These are phyloP conservation scores for Bilobella aurantiaca DNA, from an alignment of 1,140 invertebrate genomes.

Conservation along the genomic window DNA sequence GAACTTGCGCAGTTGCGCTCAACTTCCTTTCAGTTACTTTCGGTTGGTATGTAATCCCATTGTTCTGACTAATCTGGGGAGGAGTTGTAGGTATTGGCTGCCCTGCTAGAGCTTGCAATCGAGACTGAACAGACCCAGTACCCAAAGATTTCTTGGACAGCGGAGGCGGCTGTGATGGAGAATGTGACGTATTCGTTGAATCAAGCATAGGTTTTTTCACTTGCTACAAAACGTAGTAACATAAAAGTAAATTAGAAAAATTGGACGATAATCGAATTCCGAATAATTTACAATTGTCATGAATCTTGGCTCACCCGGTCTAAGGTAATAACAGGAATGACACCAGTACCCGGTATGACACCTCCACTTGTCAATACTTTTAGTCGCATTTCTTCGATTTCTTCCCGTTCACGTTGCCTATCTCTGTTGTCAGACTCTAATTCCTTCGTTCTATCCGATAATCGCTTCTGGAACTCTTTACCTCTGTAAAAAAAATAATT, in stretches of 20 bases:
- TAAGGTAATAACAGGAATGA: constrained; percentile 18
- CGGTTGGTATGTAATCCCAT: background rate
- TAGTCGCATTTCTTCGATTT: constrained; percentile 76
- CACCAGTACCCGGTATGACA: constrained; percentile 35
- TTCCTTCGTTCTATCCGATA: constrained; percentile 82
- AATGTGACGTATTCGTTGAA: constrained; percentile 16
- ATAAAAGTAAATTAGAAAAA: no score
- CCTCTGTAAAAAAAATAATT: constrained; percentile 49
- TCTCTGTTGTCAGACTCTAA: constrained; percentile 82
- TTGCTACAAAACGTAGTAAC: constrained; percentile 20
- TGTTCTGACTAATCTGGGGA: background rate
- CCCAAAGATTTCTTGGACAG: background rate
- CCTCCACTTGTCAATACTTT: constrained; percentile 68
- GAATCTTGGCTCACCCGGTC: constrained; percentile 26
- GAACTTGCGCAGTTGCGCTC: background rate
- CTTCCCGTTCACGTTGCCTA: constrained; percentile 76
- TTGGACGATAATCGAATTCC: no score
- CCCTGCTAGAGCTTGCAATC: constrained; percentile 11
- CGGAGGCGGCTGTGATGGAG: background rate
- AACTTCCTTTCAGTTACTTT: background rate
- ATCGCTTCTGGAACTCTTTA: constrained; percentile 72
- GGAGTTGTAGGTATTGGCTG: background rate
- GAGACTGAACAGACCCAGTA: background rate
- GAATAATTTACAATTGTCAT: no score
- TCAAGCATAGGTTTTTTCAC: constrained; percentile 32